Evolutionary conservation across 2,797 vertebrate species (phyloP).

Genomic region (Periparus ater): DNA sequence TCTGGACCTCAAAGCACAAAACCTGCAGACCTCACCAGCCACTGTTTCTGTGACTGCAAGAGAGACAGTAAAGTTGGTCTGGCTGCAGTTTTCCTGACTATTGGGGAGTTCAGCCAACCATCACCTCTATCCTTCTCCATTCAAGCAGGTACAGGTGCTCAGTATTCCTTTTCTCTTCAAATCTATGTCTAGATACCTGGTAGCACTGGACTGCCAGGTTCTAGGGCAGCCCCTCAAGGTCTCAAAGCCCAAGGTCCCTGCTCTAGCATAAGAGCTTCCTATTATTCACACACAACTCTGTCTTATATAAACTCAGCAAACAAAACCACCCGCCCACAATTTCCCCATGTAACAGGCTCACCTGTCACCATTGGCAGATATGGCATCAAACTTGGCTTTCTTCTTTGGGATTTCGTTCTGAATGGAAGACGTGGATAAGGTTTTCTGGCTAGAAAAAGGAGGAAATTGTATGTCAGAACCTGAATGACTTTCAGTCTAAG

Average conservation of each 20-base stretch:
- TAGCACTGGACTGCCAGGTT: not conserved
- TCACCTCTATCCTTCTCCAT: not conserved
- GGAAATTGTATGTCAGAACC: constrained; percentile 60
- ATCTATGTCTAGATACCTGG: not conserved
- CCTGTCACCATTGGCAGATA: constrained; percentile 82
- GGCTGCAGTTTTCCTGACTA: not conserved
- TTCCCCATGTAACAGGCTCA: constrained; percentile 63
- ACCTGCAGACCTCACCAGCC: not conserved
- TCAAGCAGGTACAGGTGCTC: not conserved
- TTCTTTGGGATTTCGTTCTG: constrained; percentile 85
- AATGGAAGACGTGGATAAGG: constrained; percentile 82
- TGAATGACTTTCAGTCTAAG: constrained; percentile 47
- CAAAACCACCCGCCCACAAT: not conserved
- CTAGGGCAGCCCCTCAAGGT: not conserved
- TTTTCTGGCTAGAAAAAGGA: constrained; percentile 78
- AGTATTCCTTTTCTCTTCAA: not conserved
- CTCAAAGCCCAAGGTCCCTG: not conserved
- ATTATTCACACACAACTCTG: not conserved
- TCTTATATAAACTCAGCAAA: not conserved
- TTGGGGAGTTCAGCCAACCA: not conserved
- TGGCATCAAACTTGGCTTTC: constrained; percentile 82
- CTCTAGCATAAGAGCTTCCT: not conserved
- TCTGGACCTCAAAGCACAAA: not conserved
- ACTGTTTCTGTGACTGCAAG: not conserved
- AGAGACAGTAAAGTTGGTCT: not conserved